Evolutionary conservation across 2,797 vertebrate genomes (phyloP).

Genomic region (Pagetopsis macropterus): DNA sequence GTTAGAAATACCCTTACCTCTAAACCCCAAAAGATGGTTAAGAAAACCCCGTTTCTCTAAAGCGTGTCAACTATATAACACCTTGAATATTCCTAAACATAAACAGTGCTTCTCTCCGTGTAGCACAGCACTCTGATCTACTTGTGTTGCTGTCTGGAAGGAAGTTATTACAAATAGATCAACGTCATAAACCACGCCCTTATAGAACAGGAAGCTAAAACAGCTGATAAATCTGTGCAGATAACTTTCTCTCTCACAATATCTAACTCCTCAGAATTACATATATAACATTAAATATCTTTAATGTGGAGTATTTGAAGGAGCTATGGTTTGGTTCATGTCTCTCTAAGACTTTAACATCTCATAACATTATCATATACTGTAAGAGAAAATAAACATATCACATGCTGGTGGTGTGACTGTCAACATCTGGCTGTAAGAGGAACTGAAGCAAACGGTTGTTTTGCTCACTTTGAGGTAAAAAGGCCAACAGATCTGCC

Average conservation of each 20-base stretch:
- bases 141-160: constrained; percentile 10
- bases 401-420: no score
- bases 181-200: constrained; percentile 10
- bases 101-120: background rate
- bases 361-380: no score
- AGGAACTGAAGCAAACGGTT: no score
- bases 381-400: no score
- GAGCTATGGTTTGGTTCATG: background rate
- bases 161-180: constrained; percentile 32
- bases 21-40: background rate
- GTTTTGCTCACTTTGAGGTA: no score
- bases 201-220: background rate
- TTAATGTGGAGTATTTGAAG: background rate
- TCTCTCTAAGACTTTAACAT: background rate
- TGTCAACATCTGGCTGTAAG: no score
- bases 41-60: background rate
- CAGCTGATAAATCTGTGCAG: background rate
- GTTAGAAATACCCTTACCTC: background rate
- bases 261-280: background rate
- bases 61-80: background rate
- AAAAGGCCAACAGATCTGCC: no score
- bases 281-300: background rate
- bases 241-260: background rate
- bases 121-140: background rate
- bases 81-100: background rate